A percentile compares a stretch with the other conserved stretches of the same genome.
Evolutionary conservation across 1,140 invertebrate genomes (phyloP).

Genomic region (Diachasmimorpha longicaudata): DNA sequence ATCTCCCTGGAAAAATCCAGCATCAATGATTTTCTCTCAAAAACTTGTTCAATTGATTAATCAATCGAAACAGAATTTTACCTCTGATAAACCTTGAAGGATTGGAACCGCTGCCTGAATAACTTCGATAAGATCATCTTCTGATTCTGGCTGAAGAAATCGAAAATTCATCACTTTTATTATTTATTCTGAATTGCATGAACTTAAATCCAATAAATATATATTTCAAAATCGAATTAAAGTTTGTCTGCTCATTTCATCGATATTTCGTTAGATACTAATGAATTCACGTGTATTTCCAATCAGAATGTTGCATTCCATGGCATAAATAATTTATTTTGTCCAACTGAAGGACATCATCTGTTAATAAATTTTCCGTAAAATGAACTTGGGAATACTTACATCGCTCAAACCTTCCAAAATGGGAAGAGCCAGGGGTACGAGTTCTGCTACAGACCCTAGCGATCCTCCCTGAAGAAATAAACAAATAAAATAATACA

Average conservation of each 20-base stretch:
- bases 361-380: background rate
- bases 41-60: background rate
- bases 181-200: background rate
- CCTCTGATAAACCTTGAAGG: slow-evolving; percentile 50
- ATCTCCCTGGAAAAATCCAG: slow-evolving; percentile 36
- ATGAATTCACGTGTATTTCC: no score
- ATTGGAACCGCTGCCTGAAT: slow-evolving; percentile 48
- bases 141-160: slow-evolving; percentile 51
- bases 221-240: no score
- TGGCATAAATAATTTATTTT: no score
- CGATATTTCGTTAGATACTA: no score
- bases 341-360: background rate
- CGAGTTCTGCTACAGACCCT: slow-evolving; percentile 43
- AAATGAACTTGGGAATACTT: slow-evolving; percentile 29
- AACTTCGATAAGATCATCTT: slow-evolving; percentile 47
- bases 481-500: background rate
- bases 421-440: slow-evolving; percentile 50
- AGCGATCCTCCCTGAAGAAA: slow-evolving; percentile 41
- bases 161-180: background rate
- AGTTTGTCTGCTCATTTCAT: no score
- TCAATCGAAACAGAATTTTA: slow-evolving; percentile 25
- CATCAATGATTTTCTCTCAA: background rate
- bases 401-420: slow-evolving; percentile 58
- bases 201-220: no score
- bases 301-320: no score